A percentile compares a stretch with the other conserved stretches of the same genome.
Evolutionary conservation across 2,797 vertebrate genomes (phyloP).

Genomic region (Semaprochilodus insignis): DNA sequence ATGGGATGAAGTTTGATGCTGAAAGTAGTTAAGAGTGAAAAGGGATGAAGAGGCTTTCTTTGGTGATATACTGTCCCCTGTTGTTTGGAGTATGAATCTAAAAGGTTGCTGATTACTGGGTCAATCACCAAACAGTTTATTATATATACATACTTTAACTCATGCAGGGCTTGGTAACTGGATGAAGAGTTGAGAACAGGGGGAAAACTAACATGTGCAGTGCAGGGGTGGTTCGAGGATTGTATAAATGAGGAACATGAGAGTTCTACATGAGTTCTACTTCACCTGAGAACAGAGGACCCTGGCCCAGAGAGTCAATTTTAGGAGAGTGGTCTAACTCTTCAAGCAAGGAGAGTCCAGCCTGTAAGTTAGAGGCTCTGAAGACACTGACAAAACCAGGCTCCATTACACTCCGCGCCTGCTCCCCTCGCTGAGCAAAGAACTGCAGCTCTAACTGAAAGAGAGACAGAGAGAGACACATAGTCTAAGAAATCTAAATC

Average conservation of each 20-base stretch:
- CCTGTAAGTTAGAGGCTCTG: slow-evolving; percentile 85
- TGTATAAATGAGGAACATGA: not conserved
- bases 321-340: slow-evolving; percentile 65
- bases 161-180: too few relatives aligned
- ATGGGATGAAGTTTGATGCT: too few relatives aligned
- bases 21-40: too few relatives aligned
- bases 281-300: slow-evolving; percentile 50
- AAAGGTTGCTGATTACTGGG: too few relatives aligned
- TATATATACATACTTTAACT: too few relatives aligned
- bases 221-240: not conserved
- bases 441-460: slow-evolving; percentile 84
- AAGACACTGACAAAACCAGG: slow-evolving; percentile 82
- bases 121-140: too few relatives aligned
- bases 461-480: not conserved
- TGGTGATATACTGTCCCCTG: too few relatives aligned
- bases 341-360: slow-evolving; percentile 83
- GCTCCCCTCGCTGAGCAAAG: slow-evolving; percentile 80
- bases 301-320: not conserved
- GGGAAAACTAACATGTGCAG: not conserved
- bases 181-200: too few relatives aligned
- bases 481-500: too few relatives aligned
- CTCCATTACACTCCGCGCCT: slow-evolving; percentile 58
- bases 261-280: too few relatives aligned
- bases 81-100: too few relatives aligned
- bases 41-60: too few relatives aligned